Evolutionary conservation across 2,797 vertebrate species (phyloP), one percentile per base, ranked within the genome.

Genomic region (Catharus ustulatus): DNA sequence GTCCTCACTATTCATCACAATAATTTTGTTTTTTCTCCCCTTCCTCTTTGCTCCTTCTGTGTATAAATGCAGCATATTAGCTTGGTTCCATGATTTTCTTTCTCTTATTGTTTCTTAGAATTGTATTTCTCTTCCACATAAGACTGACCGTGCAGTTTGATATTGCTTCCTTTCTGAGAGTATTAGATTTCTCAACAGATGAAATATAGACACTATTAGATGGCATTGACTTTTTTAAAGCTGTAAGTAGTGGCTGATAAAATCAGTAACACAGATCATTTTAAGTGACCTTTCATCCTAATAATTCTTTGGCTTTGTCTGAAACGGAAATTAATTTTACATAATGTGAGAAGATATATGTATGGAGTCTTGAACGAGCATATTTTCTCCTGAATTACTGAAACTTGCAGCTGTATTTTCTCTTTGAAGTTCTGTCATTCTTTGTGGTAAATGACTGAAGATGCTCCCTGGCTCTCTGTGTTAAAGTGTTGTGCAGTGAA

Each of bases 251-350:
- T 64, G 79, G 73, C 66, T 90, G 77, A 94, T 64, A 67, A 87
- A 94, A 94, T 92, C 87, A 89, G 68, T 69, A 90, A 87, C 61
- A 89, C 64, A 77, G 72, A 90, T 48, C 43, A 93, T 89, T 97
- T 94, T 84, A 94, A 94, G 83, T 26, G 74, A 86, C 40, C 17
- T 90, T 95, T 84, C 48, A 72, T 88, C 72, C 75, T 87, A 75
- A 79, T 93, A 84, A 96, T 94, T 92, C 81, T 94, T 92, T 42
- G 67, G 55, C 67, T 89, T 89, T 61, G 64, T 80, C 68, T 90
- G 93, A 94, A 84, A 95, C 5, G 20, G 87, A 94, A 94, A 95
- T 87, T 93, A 96, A 94, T 94, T 92, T 95, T 93, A 78, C 59
- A 78, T 95, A 96, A 94, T 92, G 59, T 76, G 59, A 89, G 75